phyloP scores from a whole-genome alignment of 2,113 vertebrate species.

The human (Homo sapiens) region DNA sequence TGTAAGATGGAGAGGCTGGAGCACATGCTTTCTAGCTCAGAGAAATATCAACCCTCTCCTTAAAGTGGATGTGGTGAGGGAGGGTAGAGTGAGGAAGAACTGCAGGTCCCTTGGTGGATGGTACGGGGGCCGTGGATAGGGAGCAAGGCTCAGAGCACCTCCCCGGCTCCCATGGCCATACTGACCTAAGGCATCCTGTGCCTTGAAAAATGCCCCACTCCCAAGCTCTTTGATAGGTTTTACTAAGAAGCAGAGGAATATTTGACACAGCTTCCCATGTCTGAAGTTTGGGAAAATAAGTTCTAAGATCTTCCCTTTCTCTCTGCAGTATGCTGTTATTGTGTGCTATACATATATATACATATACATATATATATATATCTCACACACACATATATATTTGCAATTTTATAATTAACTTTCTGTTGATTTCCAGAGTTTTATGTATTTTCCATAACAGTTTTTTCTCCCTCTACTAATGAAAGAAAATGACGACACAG shows the following conservation, averaged over 20 bases:
- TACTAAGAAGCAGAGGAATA: background rate
- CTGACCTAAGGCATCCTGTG: fast-evolving
- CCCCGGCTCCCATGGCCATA: fast-evolving
- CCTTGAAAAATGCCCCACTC: fast-evolving
- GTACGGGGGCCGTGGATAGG: fast-evolving
- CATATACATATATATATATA: fast-evolving
- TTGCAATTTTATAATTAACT: constrained; percentile 41
- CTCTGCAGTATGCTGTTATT: background rate
- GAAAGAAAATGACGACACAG: constrained; percentile 34
- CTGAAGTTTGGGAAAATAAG: background rate
- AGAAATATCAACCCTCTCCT: background rate
- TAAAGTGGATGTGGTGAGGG: background rate
- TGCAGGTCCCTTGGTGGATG: fast-evolving
- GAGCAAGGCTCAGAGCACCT: background rate
- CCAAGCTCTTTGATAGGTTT: background rate
- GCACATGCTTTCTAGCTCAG: background rate
- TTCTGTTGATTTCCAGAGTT: constrained; percentile 61
- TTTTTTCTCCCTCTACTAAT: background rate
- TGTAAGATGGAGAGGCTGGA: background rate
- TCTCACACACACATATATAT: background rate
- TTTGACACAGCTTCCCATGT: background rate
- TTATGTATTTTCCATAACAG: constrained; percentile 37
- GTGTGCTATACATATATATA: background rate
- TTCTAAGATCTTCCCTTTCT: background rate
- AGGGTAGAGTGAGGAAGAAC: too few relatives aligned